Evolutionary conservation across 2,888 invertebrate species (phyloP).

Genomic region (Eretmocerus hayati): DNA sequence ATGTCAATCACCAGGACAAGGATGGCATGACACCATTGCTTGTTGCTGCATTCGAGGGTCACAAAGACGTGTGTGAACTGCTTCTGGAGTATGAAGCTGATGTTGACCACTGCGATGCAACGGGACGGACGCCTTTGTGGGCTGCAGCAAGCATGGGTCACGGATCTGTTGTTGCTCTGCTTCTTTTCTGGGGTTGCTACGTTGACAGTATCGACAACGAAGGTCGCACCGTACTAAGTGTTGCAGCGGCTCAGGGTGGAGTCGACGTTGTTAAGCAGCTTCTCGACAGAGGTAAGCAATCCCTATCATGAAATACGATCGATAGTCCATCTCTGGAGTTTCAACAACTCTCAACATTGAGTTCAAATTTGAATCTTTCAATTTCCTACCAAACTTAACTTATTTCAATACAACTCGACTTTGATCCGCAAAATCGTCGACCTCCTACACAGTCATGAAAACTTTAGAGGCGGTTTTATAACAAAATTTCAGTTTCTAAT

Average conservation of each 20-base stretch:
- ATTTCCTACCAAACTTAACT: no score
- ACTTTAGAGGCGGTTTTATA: no score
- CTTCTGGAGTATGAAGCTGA: slow-evolving; percentile 88
- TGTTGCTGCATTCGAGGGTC: slow-evolving; percentile 88
- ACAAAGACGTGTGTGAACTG: slow-evolving; percentile 85
- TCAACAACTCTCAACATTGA: no score
- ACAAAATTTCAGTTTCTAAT: no score
- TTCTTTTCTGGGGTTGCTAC: slow-evolving; percentile 93
- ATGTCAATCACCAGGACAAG: slow-evolving; percentile 74
- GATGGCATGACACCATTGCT: slow-evolving; percentile 82
- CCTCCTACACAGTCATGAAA: no score
- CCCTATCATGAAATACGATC: no score
- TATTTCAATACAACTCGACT: no score
- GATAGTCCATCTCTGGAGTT: no score
- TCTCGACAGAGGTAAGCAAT: slow-evolving; percentile 63
- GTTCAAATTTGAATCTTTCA: no score
- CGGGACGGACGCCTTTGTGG: slow-evolving; percentile 81
- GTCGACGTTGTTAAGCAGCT: slow-evolving; percentile 84
- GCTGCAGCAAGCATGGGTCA: slow-evolving; percentile 92
- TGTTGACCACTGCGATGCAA: slow-evolving; percentile 76
- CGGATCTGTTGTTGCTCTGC: slow-evolving; percentile 72
- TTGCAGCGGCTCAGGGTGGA: slow-evolving; percentile 80
- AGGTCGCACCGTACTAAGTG: slow-evolving; percentile 82
- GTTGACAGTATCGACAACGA: slow-evolving; percentile 92
- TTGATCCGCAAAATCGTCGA: no score